Conservation (phyloP, 2,888 invertebrate species). For the Oscheius sp. region DNA sequence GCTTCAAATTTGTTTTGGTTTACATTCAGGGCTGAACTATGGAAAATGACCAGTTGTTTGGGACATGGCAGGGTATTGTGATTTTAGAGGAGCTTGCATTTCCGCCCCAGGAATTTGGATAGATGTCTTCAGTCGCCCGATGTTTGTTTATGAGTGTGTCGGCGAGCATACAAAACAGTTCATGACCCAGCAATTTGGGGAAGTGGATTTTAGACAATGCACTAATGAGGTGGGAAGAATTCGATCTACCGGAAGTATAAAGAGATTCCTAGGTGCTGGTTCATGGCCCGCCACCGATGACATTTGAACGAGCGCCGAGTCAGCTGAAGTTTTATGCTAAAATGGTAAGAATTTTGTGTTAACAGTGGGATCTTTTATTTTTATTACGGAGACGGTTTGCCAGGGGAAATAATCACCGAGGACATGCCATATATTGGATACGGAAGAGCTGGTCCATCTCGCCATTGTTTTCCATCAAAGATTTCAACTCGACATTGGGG, state of each 20-base stretch:
- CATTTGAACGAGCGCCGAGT: constrained; percentile 26
- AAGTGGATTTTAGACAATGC: constrained; percentile 50
- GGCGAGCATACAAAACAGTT: constrained; percentile 53
- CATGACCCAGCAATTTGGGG: constrained; percentile 57
- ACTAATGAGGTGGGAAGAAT: constrained; percentile 41
- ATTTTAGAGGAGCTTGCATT: constrained; percentile 57
- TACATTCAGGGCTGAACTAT: too few species aligned
- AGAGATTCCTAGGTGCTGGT: constrained; percentile 20
- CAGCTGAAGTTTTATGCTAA: constrained; percentile 14
- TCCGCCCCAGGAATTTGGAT: constrained; percentile 61
- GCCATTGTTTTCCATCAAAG: background rate
- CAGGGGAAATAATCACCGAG: too few species aligned
- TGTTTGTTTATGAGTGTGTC: constrained; percentile 55
- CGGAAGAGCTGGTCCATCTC: background rate
- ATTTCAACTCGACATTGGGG: background rate
- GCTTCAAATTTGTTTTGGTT: too few species aligned
- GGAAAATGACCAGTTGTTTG: too few species aligned
- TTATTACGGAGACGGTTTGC: too few species aligned
- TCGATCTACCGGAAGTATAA: background rate
- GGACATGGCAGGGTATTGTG: too few species aligned
- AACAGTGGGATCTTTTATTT: too few species aligned
- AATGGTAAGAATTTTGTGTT: too few species aligned
- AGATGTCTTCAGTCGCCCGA: constrained; percentile 53
- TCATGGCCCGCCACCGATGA: constrained; percentile 39
- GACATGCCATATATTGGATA: too few species aligned